Evolutionary conservation across 2,113 vertebrate genomes (phyloP).

Genomic region (Plecotus auritus): DNA sequence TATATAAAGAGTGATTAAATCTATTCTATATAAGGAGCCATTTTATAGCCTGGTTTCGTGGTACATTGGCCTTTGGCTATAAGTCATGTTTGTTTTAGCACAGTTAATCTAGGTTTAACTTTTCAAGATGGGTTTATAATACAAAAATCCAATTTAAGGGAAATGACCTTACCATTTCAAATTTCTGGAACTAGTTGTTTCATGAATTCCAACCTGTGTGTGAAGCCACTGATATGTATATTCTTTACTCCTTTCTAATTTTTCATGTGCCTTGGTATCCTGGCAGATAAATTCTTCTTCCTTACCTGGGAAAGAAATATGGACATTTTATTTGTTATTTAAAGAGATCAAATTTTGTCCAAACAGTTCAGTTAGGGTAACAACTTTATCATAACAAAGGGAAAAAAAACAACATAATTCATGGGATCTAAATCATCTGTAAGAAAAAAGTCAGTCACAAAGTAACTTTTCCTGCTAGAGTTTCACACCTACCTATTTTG

Average conservation of each 20-base stretch:
- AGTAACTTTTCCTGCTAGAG: neutral
- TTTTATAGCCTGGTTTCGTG: conserved; percentile 8
- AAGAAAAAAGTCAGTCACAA: neutral
- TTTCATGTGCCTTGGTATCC: conserved; percentile 62
- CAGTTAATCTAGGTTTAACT: conserved; percentile 74
- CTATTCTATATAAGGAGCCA: neutral
- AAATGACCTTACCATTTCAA: conserved; percentile 84
- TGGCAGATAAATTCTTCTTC: conserved; percentile 66
- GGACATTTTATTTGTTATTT: conserved; percentile 43
- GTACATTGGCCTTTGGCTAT: conserved; percentile 51
- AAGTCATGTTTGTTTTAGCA: conserved; percentile 74
- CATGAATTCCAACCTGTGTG: conserved; percentile 77
- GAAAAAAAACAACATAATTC: neutral
- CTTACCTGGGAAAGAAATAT: conserved; percentile 78
- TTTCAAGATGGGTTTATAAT: conserved; percentile 73
- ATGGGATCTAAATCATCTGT: neutral
- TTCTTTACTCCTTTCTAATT: conserved; percentile 74
- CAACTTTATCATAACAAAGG: neutral
- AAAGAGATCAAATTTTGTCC: neutral
- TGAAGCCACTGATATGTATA: conserved; percentile 82
- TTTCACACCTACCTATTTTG: neutral
- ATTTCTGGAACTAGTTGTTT: conserved; percentile 73
- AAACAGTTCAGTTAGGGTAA: neutral
- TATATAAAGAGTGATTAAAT: conserved; percentile 40
- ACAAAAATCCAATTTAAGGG: conserved; percentile 75